A percentile compares a stretch with the other conserved stretches of the same genome.
These are phyloP conservation scores for Dryobates pubescens DNA, from an alignment of 2,797 vertebrate species.

Conservation along the genomic window DNA sequence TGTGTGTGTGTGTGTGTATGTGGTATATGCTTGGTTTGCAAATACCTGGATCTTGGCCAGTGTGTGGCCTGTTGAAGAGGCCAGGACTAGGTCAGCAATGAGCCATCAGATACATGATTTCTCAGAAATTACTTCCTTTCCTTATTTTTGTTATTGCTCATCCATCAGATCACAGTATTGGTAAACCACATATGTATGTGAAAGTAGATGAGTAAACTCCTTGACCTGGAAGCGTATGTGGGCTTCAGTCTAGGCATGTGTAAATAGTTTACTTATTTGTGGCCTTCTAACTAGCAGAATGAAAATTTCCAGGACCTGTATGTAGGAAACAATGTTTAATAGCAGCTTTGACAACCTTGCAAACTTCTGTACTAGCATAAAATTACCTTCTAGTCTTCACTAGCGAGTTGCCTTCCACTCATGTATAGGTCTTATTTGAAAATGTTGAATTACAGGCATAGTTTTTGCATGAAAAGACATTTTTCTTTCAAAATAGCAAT, in stretches of 20 bases:
- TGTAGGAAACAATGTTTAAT: background rate
- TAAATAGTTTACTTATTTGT: background rate
- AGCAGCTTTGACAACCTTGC: background rate
- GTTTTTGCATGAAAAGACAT: background rate
- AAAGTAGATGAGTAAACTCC: background rate
- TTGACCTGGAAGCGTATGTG: background rate
- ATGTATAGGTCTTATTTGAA: background rate
- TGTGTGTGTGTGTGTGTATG: background rate
- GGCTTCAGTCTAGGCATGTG: background rate
- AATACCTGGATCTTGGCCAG: background rate
- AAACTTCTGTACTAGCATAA: background rate
- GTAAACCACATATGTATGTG: background rate
- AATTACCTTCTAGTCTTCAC: background rate
- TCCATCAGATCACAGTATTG: background rate
- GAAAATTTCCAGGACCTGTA: background rate
- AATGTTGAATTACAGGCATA: background rate
- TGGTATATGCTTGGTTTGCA: background rate
- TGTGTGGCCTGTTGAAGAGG: background rate
- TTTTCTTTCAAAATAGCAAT: background rate
- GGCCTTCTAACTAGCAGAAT: background rate
- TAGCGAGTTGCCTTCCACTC: background rate
- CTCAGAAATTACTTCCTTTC: background rate
- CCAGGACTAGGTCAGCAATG: background rate
- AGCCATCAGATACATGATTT: background rate
- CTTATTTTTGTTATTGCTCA: background rate